Conservation (phyloP, 2,888 invertebrate genomes). For the Andrena flavipes region DNA sequence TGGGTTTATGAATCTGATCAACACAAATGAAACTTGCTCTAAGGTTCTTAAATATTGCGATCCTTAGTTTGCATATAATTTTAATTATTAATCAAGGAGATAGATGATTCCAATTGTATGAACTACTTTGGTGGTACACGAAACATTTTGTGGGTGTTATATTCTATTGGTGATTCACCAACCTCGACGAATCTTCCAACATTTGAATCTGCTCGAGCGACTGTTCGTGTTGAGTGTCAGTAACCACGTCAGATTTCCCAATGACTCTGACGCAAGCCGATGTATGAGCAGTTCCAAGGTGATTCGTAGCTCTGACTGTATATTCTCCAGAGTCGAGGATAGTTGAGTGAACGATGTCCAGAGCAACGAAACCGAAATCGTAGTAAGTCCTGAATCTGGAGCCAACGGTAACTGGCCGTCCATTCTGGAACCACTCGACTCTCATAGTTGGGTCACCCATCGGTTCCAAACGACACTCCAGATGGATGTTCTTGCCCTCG, state of each 20-base stretch:
- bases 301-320: constrained; percentile 96
- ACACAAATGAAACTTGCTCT: too few relatives aligned
- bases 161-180: constrained; percentile 4
- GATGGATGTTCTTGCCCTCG: constrained; percentile 95
- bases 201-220: constrained; percentile 96
- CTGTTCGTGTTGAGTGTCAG: constrained; percentile 96
- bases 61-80: too few relatives aligned
- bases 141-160: too few relatives aligned
- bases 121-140: too few relatives aligned
- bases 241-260: constrained; percentile 92
- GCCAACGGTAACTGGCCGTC: constrained; percentile 94
- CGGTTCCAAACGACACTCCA: constrained; percentile 96
- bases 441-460: constrained; percentile 98
- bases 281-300: constrained; percentile 96
- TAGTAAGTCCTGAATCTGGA: constrained; percentile 97
- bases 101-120: too few relatives aligned
- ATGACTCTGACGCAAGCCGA: constrained; percentile 95
- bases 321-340: constrained; percentile 98
- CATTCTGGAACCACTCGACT: constrained; percentile 98
- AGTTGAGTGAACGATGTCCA: constrained; percentile 97
- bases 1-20: too few relatives aligned
- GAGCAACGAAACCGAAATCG: constrained; percentile 98
- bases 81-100: too few relatives aligned
- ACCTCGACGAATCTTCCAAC: constrained; percentile 92
- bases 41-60: too few relatives aligned